phyloP scores from a whole-genome alignment of 2,888 invertebrate genomes.

The Agonopterix subpropinquella region DNA sequence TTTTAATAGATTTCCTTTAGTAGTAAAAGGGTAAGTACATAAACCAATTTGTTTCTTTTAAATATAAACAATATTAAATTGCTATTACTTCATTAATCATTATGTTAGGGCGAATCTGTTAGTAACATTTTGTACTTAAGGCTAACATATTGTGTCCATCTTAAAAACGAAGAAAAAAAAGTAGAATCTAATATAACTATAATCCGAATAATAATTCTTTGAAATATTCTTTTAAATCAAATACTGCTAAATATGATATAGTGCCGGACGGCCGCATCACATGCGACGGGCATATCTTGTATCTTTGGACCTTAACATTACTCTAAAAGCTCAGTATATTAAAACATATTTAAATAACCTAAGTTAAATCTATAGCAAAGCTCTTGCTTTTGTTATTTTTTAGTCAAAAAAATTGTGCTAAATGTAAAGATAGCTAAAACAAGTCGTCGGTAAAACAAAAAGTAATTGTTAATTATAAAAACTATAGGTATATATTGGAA shows the following conservation, averaged over 20 bases:
- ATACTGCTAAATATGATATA: conserved; percentile 24
- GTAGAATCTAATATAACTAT: conserved; percentile 25
- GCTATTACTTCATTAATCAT: conserved; percentile 27
- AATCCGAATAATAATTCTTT: conserved; percentile 30
- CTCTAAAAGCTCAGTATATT: conserved; percentile 49
- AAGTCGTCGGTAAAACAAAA: conserved; percentile 29
- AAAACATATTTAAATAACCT: conserved; percentile 34
- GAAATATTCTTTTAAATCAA: conserved; percentile 27
- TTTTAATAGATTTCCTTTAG: conserved; percentile 35
- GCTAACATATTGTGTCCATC: conserved; percentile 41
- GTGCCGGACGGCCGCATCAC: conserved; percentile 33
- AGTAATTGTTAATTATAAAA: conserved; percentile 30
- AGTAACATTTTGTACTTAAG: conserved; percentile 66
- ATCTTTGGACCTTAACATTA: conserved; percentile 68
- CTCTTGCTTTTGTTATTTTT: conserved; percentile 38
- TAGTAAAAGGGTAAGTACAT: conserved; percentile 61
- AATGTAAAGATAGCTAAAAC: conserved; percentile 26
- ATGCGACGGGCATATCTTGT: conserved; percentile 41
- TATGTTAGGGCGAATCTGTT: conserved; percentile 51
- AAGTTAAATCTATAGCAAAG: conserved; percentile 54
- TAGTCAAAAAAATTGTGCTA: conserved; percentile 56
- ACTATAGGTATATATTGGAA: conserved; percentile 47
- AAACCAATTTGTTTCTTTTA: conserved; percentile 47
- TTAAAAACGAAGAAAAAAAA: conserved; percentile 39
- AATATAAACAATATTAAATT: conserved; percentile 27